Evolutionary conservation across 2,113 vertebrate species (phyloP).

Genomic region (Myodes glareolus): DNA sequence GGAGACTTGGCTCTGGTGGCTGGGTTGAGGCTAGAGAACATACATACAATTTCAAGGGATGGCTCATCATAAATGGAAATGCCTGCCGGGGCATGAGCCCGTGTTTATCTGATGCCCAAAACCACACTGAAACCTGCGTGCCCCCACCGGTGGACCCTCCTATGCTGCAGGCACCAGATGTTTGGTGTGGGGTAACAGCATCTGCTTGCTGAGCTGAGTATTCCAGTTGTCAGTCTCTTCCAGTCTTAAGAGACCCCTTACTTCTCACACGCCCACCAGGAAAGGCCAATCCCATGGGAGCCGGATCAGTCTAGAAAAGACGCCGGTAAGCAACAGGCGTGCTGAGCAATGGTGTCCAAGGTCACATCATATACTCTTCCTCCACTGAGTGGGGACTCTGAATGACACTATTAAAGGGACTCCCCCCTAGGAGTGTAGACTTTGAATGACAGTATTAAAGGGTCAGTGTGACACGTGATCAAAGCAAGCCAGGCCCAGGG

Average conservation of each 20-base stretch:
- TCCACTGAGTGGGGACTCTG: neutral
- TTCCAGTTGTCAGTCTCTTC: neutral
- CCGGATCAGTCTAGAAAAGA: accelerated
- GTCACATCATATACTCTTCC: neutral
- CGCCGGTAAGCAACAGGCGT: accelerated
- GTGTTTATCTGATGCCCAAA: neutral
- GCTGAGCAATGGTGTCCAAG: accelerated
- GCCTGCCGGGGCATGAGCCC: neutral
- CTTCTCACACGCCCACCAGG: accelerated
- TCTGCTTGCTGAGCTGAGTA: neutral
- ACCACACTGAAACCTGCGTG: neutral
- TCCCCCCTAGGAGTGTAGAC: neutral
- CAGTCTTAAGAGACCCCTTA: accelerated
- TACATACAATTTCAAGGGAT: accelerated
- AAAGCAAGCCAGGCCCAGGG: accelerated
- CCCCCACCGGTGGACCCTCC: neutral
- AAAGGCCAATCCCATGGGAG: accelerated
- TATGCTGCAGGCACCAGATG: neutral
- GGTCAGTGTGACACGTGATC: neutral
- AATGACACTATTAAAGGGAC: constrained; percentile 24
- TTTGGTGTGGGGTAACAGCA: neutral
- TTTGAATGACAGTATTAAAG: constrained; percentile 33
- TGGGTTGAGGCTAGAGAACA: accelerated
- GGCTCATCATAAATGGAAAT: accelerated
- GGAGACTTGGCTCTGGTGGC: accelerated